Conservation (phyloP, 2,113 vertebrate genomes). For the Cyprinodon variegatus region DNA sequence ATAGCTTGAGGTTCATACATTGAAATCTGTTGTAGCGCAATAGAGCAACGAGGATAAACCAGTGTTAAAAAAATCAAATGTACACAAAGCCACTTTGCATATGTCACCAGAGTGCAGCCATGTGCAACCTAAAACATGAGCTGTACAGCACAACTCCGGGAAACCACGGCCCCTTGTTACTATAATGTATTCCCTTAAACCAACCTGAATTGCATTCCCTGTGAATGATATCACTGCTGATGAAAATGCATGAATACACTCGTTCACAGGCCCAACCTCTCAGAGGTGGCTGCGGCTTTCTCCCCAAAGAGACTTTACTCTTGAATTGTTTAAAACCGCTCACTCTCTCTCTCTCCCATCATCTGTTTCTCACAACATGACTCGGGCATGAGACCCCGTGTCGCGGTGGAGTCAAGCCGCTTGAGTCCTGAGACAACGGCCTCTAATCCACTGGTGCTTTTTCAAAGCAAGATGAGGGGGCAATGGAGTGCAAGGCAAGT, state of each 20-base stretch:
- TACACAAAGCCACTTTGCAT: slow-evolving; percentile 53
- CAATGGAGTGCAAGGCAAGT: slow-evolving; percentile 72
- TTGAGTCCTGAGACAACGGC: slow-evolving; percentile 62
- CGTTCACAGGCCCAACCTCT: slow-evolving; percentile 57
- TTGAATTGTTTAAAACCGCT: slow-evolving; percentile 57
- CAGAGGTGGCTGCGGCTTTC: slow-evolving; percentile 48
- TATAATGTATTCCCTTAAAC: slow-evolving; percentile 62
- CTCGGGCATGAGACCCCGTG: slow-evolving; percentile 62
- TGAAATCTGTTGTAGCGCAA: slow-evolving; percentile 45
- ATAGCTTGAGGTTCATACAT: slow-evolving; percentile 55
- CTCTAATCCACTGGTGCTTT: slow-evolving; percentile 71
- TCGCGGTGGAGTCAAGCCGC: slow-evolving; percentile 66
- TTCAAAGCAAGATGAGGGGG: slow-evolving; percentile 70
- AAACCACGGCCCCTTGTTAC: slow-evolving; percentile 55
- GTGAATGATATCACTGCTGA: slow-evolving; percentile 68
- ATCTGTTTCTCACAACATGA: slow-evolving; percentile 61
- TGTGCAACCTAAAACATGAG: slow-evolving; percentile 51
- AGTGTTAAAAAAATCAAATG: slow-evolving; percentile 13
- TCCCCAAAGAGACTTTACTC: slow-evolving; percentile 58
- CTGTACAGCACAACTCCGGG: slow-evolving; percentile 51
- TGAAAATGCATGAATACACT: slow-evolving; percentile 73
- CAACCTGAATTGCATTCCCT: slow-evolving; percentile 63
- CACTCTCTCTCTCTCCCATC: slow-evolving; percentile 25
- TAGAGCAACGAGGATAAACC: slow-evolving; percentile 31
- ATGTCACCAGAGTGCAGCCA: slow-evolving; percentile 41